These are phyloP conservation scores for Isichthys henryi DNA, from an alignment of 2,113 vertebrate species.

Conservation along the genomic window DNA sequence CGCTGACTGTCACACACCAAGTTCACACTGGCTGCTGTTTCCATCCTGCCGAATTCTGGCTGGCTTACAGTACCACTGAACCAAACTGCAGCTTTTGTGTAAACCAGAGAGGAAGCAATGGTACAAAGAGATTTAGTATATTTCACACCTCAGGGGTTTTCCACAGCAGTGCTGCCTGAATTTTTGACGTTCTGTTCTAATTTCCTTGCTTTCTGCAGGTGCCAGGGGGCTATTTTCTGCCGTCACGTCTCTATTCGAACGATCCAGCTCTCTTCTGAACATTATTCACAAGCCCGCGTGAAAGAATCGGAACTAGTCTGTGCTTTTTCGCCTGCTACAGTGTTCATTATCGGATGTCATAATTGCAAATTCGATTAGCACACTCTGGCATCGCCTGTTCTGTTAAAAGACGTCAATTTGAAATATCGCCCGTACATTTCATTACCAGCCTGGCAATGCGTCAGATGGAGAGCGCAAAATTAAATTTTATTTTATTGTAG, in stretches of 20 bases:
- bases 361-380: neutral
- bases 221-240: neutral
- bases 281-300: neutral
- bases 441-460: neutral
- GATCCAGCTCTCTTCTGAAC: neutral
- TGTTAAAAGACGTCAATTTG: neutral
- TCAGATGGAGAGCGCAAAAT: neutral
- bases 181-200: neutral
- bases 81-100: neutral
- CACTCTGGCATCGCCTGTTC: neutral
- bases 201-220: neutral
- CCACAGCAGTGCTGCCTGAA: neutral
- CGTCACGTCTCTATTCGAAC: neutral
- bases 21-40: neutral
- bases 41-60: slow-evolving; percentile 4
- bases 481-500: neutral
- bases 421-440: neutral
- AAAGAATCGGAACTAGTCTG: neutral
- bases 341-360: neutral
- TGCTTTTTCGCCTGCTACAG: neutral
- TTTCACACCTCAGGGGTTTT: neutral
- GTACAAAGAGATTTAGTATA: neutral
- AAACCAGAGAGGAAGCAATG: neutral
- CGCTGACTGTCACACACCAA: neutral
- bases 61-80: neutral